phyloP scores from a whole-genome alignment of 2,113 vertebrate species.

The Cyphomyrus plagiostoma region DNA sequence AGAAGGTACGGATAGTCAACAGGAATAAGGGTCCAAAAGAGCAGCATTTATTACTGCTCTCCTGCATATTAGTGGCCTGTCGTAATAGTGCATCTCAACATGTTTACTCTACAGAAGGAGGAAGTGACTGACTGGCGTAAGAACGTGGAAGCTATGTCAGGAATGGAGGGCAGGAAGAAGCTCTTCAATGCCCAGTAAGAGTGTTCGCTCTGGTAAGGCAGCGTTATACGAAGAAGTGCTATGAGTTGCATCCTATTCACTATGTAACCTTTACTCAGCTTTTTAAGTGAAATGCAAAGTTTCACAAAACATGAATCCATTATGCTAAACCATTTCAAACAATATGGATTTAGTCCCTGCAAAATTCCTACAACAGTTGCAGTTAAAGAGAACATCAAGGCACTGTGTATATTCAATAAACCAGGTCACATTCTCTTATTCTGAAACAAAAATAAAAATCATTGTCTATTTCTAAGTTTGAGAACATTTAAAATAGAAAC shows the following conservation, averaged over 20 bases:
- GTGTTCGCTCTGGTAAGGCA: not conserved
- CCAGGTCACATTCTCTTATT: not conserved
- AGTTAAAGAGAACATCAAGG: not conserved
- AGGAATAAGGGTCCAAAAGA: not conserved
- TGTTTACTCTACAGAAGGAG: conserved; percentile 5
- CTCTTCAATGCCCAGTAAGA: conserved; percentile 32
- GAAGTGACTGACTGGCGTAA: conserved; percentile 48
- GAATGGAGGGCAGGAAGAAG: conserved; percentile 48
- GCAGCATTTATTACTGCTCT: not conserved
- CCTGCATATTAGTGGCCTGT: not conserved
- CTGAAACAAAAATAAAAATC: not conserved
- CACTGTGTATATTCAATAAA: not conserved
- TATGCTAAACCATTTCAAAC: not conserved
- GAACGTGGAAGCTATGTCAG: conserved; percentile 46
- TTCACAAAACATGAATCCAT: not conserved
- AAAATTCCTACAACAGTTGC: not conserved
- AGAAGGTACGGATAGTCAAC: conserved; percentile 41
- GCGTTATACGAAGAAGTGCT: not conserved
- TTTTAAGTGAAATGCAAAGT: not conserved
- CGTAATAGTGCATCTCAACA: not conserved
- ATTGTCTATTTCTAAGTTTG: not conserved
- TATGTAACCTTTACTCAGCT: not conserved
- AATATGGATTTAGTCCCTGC: not conserved
- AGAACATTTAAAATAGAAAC: not conserved
- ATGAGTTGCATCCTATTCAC: not conserved